A percentile compares a stretch with the other conserved stretches of the same genome.
These are phyloP conservation scores for Hippoglossus stenolepis DNA, from an alignment of 2,113 vertebrate species.

Conservation along the genomic window DNA sequence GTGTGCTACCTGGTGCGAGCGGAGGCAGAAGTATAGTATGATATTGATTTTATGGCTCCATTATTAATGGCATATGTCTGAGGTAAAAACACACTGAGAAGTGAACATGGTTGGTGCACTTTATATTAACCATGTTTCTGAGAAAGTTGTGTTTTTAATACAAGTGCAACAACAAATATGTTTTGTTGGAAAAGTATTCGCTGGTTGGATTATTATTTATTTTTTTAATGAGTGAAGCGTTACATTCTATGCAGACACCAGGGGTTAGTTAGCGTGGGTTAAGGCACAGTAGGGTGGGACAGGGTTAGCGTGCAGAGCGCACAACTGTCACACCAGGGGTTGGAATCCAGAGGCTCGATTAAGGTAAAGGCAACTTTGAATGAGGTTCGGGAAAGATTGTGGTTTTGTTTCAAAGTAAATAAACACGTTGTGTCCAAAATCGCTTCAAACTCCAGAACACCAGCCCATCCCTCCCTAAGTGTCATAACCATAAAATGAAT, in stretches of 20 bases:
- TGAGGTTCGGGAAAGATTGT: no score
- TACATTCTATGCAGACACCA: not conserved
- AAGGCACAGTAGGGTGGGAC: not conserved
- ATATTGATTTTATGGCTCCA: constrained; percentile 37
- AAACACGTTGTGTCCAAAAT: no score
- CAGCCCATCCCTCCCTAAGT: no score
- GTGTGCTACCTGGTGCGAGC: constrained; percentile 30
- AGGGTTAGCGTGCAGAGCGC: no score
- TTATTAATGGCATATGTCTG: constrained; percentile 36
- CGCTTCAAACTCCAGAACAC: no score
- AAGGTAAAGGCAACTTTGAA: no score
- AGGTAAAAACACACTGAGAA: constrained; percentile 4
- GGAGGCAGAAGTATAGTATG: constrained; percentile 8
- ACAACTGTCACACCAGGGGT: no score
- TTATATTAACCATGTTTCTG: not conserved
- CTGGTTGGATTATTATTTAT: not conserved
- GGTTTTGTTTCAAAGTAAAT: no score
- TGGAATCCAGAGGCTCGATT: no score
- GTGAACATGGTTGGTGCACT: constrained; percentile 1
- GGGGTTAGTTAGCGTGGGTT: not conserved
- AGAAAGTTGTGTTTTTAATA: not conserved
- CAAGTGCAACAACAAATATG: not conserved
- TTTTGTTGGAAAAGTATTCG: not conserved
- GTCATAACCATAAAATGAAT: no score
- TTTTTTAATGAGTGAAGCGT: not conserved